Percentiles rank a stretch among this genome's conserved stretches.
phyloP scores from a whole-genome alignment of 2,113 vertebrate species.

The Corythornis madagascariensis region DNA sequence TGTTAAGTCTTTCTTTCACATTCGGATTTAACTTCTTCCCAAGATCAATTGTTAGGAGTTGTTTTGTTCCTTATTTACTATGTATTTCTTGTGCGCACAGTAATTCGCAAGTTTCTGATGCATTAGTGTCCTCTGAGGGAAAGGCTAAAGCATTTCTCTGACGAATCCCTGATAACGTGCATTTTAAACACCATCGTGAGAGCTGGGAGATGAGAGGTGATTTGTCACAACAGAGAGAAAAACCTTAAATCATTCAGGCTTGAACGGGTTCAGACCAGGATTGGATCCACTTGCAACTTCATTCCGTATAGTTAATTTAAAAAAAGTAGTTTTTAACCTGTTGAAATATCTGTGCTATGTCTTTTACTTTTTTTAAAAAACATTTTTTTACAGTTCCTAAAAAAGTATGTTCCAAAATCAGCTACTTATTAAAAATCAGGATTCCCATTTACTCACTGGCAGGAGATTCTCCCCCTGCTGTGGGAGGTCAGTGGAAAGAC shows the following conservation, averaged over 20 bases:
- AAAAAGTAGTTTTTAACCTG: conserved; percentile 57
- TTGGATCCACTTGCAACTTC: conserved; percentile 1
- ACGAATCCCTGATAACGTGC: conserved; percentile 72
- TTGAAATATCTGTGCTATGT: conserved; percentile 54
- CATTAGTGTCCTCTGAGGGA: conserved; percentile 68
- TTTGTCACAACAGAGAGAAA: conserved; percentile 41
- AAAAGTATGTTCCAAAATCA: conserved; percentile 62
- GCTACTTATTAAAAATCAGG: conserved; percentile 49
- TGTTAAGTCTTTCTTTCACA: conserved; percentile 88
- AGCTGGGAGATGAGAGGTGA: conserved; percentile 65
- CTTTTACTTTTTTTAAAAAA: conserved; percentile 68
- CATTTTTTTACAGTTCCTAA: conserved; percentile 63
- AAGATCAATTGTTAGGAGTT: conserved; percentile 75
- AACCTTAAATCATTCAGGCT: neutral
- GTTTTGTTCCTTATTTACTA: conserved; percentile 84
- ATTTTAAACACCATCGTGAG: conserved; percentile 49
- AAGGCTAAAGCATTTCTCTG: conserved; percentile 69
- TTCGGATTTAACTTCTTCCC: conserved; percentile 82
- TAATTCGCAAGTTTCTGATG: conserved; percentile 66
- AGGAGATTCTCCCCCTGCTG: neutral
- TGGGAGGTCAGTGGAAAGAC: neutral
- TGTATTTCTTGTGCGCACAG: conserved; percentile 86
- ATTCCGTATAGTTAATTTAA: neutral
- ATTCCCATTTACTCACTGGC: neutral
- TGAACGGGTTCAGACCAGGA: neutral